Percentiles rank a stretch among this genome's conserved stretches.
These are phyloP conservation scores for Neuroscelio doddi DNA, from an alignment of 2,888 invertebrate genomes.

Conservation along the genomic window DNA sequence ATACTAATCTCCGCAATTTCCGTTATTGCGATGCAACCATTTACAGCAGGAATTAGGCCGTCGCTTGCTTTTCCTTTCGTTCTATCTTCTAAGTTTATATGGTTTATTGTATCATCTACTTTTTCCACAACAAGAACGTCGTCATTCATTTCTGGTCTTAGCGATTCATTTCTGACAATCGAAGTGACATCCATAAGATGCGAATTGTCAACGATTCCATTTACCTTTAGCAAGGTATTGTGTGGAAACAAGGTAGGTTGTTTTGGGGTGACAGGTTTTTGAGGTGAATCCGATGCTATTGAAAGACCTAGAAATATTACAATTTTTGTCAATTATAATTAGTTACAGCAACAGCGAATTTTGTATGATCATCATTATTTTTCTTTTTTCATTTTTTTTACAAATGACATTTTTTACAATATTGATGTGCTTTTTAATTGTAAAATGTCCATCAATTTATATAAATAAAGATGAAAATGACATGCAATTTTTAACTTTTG, in stretches of 20 bases:
- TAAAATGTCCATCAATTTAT: too few species aligned
- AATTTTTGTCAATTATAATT: too few species aligned
- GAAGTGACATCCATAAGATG: conserved; percentile 12
- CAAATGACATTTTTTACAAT: too few species aligned
- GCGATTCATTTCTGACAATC: neutral
- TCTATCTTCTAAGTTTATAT: conserved; percentile 59
- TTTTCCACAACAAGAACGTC: conserved; percentile 63
- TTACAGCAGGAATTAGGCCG: neutral
- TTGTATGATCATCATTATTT: too few species aligned
- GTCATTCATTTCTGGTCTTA: conserved; percentile 39
- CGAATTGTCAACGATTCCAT: conserved; percentile 53
- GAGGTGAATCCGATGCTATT: conserved; percentile 66
- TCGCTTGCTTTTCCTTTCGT: conserved; percentile 27
- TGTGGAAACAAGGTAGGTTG: conserved; percentile 59
- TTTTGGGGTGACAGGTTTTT: conserved; percentile 58
- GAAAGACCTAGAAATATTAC: conserved; percentile 58
- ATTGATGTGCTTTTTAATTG: too few species aligned
- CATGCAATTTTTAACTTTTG: too few species aligned
- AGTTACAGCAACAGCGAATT: too few species aligned
- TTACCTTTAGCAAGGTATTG: conserved; percentile 61
- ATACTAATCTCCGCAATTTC: conserved; percentile 1
- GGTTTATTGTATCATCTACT: conserved; percentile 52
- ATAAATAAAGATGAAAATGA: too few species aligned
- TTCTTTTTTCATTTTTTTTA: too few species aligned
- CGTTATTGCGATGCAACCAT: neutral